Evolutionary conservation across 2,113 vertebrate species (phyloP).

Genomic region (Dipodomys spectabilis): DNA sequence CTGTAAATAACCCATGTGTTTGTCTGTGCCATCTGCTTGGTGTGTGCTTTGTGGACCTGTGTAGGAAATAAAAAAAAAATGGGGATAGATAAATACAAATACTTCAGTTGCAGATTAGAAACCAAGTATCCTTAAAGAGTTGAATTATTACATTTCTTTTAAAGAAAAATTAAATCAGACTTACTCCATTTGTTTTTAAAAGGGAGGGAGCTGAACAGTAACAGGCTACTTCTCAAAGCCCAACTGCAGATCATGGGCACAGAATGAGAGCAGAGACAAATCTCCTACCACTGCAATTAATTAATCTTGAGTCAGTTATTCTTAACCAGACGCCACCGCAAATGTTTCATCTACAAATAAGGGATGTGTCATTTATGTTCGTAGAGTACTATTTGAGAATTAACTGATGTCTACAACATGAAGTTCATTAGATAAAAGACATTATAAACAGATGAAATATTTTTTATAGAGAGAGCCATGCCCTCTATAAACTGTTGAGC

Average conservation of each 20-base stretch:
- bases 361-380: neutral
- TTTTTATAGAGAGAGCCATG: constrained; percentile 38
- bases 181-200: neutral
- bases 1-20: constrained; percentile 73
- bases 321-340: neutral
- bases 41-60: constrained; percentile 57
- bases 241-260: neutral
- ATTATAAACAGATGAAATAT: neutral
- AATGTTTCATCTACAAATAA: constrained; percentile 42
- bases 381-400: constrained; percentile 2
- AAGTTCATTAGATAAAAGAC: constrained; percentile 60
- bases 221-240: constrained; percentile 12
- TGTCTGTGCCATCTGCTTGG: constrained; percentile 68
- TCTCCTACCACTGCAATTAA: neutral
- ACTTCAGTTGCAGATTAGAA: constrained; percentile 49
- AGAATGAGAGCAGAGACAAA: constrained; percentile 42
- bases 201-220: neutral
- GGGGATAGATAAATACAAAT: constrained; percentile 65
- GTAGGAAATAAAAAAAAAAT: neutral
- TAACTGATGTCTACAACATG: constrained; percentile 37
- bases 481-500: constrained; percentile 20
- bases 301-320: constrained; percentile 20
- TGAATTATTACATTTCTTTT: constrained; percentile 50
- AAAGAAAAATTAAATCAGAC: constrained; percentile 40
- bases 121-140: constrained; percentile 54